A percentile compares a stretch with the other conserved stretches of the same genome.
These are phyloP conservation scores for Abrostola triplasia DNA, from an alignment of 2,888 invertebrate genomes.

Conservation along the genomic window DNA sequence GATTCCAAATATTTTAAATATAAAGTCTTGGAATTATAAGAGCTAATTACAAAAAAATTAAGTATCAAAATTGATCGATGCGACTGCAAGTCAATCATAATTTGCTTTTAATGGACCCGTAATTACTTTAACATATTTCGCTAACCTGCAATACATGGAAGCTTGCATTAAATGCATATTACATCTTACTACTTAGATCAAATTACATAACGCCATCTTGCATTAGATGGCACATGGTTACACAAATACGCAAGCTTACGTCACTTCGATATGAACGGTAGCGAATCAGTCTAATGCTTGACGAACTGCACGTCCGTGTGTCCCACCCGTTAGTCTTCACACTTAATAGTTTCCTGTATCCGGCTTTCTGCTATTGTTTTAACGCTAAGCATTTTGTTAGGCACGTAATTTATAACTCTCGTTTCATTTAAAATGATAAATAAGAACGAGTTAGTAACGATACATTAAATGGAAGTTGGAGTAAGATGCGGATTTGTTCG, in stretches of 20 bases:
- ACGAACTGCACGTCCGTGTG: conserved; percentile 29
- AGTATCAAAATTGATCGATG: not conserved
- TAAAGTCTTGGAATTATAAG: too few relatives aligned
- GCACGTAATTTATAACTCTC: conserved; percentile 40
- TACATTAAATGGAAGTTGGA: conserved; percentile 16
- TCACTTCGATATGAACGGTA: conserved; percentile 14
- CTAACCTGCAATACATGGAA: conserved; percentile 4
- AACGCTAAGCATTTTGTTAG: conserved; percentile 35
- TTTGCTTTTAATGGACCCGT: conserved; percentile 8
- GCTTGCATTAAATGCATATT: conserved; percentile 24
- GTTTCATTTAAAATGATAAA: conserved; percentile 27
- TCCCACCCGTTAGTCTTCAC: conserved; percentile 24
- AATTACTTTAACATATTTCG: conserved; percentile 15
- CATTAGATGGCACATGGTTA: conserved; percentile 40
- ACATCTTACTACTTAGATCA: conserved; percentile 21
- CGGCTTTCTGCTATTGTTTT: conserved; percentile 46
- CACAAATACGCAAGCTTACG: conserved; percentile 19
- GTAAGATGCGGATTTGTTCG: conserved; percentile 21
- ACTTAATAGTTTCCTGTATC: conserved; percentile 48
- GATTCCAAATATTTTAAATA: not conserved
- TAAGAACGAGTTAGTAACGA: conserved; percentile 8
- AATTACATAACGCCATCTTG: conserved; percentile 29
- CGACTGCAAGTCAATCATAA: not conserved
- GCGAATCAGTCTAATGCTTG: conserved; percentile 18
- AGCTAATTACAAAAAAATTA: not conserved